These are phyloP conservation scores for Pocillopora grandis DNA, from an alignment of 92 coral and sea anemone genomes.

Conservation along the genomic window DNA sequence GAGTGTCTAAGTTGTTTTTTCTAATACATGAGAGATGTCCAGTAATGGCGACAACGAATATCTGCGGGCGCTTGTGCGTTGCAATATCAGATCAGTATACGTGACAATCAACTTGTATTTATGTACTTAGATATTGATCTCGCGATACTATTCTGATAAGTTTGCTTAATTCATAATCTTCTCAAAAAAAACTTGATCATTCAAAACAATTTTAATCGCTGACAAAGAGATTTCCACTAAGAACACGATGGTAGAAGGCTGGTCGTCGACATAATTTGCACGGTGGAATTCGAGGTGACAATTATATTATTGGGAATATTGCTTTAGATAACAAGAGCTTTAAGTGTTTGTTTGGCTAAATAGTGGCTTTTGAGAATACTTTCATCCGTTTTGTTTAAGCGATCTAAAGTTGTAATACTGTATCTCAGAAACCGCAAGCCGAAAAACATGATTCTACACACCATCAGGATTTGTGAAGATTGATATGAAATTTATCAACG, in stretches of 20 bases:
- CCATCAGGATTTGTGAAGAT: too few relatives aligned
- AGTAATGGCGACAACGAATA: conserved; percentile 6
- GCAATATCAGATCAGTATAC: not conserved
- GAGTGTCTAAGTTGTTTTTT: not conserved
- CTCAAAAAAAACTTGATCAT: not conserved
- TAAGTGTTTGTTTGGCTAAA: conserved; percentile 40
- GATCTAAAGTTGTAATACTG: not conserved
- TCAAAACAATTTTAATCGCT: not conserved
- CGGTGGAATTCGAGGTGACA: not conserved
- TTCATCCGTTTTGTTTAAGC: not conserved
- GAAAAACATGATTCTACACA: too few relatives aligned
- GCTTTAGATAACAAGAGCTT: conserved; percentile 12
- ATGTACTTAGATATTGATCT: conserved; percentile 34
- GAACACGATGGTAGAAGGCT: too few relatives aligned
- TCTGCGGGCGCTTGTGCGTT: not conserved
- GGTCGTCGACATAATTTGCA: not conserved
- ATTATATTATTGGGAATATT: conserved; percentile 18
- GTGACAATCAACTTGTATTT: conserved; percentile 13
- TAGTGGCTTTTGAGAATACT: conserved; percentile 41
- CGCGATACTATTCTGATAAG: not conserved
- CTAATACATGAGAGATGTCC: not conserved
- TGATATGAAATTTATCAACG: too few relatives aligned
- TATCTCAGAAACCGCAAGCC: too few relatives aligned
- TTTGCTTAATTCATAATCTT: not conserved
- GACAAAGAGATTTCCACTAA: not conserved